Percentiles rank a stretch among this genome's conserved stretches.
These are phyloP conservation scores for Tyria jacobaeae DNA, from an alignment of 2,888 invertebrate species.

Conservation along the genomic window DNA sequence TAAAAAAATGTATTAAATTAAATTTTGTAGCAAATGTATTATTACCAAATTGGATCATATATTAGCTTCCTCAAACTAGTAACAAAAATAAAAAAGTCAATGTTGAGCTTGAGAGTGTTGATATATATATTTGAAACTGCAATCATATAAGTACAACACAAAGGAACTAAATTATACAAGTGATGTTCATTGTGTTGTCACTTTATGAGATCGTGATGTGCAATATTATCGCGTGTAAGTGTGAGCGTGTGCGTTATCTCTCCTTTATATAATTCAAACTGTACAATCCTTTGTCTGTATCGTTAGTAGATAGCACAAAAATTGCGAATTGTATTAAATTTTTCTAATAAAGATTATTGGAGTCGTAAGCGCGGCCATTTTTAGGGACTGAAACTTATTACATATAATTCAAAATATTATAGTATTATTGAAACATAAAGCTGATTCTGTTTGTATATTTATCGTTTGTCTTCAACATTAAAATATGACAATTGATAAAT, in stretches of 20 bases:
- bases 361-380: slow-evolving; percentile 49
- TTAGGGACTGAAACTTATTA: slow-evolving; percentile 50
- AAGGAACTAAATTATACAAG: slow-evolving; percentile 36
- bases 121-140: slow-evolving; percentile 33
- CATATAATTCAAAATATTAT: slow-evolving; percentile 48
- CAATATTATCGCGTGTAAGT: slow-evolving; percentile 41
- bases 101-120: slow-evolving; percentile 44
- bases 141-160: slow-evolving; percentile 35
- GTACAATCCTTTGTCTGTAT: slow-evolving; percentile 45
- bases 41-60: not conserved
- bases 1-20: not conserved
- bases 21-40: not conserved
- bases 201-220: slow-evolving; percentile 38
- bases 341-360: slow-evolving; percentile 46
- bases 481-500: slow-evolving; percentile 47
- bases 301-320: slow-evolving; percentile 36
- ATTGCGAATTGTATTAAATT: slow-evolving; percentile 49
- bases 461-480: slow-evolving; percentile 50
- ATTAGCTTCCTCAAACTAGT: not conserved
- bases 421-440: slow-evolving; percentile 44
- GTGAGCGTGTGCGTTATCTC: slow-evolving; percentile 34
- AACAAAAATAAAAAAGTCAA: not conserved
- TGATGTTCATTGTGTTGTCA: slow-evolving; percentile 34
- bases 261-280: slow-evolving; percentile 27
- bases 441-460: slow-evolving; percentile 48